Conservation (phyloP, 1,140 invertebrate species). For the Drosophila obscura region DNA sequence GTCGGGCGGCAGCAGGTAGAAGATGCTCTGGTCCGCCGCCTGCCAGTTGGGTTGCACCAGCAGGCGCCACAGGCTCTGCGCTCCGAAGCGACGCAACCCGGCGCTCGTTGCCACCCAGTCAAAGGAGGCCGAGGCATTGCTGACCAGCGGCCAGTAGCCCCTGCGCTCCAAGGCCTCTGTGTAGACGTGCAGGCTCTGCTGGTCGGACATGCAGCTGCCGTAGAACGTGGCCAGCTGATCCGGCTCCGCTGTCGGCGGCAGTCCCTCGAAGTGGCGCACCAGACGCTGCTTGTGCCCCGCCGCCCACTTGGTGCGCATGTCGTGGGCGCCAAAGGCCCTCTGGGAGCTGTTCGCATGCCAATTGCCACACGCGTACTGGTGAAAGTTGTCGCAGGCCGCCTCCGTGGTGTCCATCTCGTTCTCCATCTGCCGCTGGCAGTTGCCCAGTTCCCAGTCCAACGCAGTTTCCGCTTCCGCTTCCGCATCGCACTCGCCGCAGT, state of each 20-base stretch:
- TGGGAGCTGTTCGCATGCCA: conserved; percentile 52
- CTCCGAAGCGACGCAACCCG: conserved; percentile 58
- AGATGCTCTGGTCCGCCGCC: conserved; percentile 60
- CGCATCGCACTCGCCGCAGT: too few relatives aligned
- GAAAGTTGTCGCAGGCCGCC: conserved; percentile 63
- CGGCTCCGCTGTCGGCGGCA: background rate
- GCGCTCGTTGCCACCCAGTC: conserved; percentile 57
- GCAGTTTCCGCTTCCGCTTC: too few relatives aligned
- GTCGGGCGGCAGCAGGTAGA: conserved; percentile 65
- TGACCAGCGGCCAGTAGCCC: conserved; percentile 55
- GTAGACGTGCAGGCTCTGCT: conserved; percentile 48
- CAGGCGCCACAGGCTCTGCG: conserved; percentile 59
- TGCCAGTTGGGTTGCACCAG: conserved; percentile 73
- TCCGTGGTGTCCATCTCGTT: conserved; percentile 42
- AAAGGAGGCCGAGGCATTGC: conserved; percentile 21
- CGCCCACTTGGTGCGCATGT: conserved; percentile 53
- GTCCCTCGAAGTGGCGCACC: conserved; percentile 40
- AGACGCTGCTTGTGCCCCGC: conserved; percentile 63
- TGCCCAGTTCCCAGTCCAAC: background rate
- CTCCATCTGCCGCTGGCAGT: conserved; percentile 9
- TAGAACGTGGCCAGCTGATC: conserved; percentile 48
- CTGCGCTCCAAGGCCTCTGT: conserved; percentile 44
- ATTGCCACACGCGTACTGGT: conserved; percentile 73
- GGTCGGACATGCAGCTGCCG: conserved; percentile 49
- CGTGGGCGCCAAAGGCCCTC: conserved; percentile 53